Percentiles rank a stretch among this genome's conserved stretches.
phyloP scores from a whole-genome alignment of 2,888 invertebrate species.

The Sphecodes monilicornis region DNA sequence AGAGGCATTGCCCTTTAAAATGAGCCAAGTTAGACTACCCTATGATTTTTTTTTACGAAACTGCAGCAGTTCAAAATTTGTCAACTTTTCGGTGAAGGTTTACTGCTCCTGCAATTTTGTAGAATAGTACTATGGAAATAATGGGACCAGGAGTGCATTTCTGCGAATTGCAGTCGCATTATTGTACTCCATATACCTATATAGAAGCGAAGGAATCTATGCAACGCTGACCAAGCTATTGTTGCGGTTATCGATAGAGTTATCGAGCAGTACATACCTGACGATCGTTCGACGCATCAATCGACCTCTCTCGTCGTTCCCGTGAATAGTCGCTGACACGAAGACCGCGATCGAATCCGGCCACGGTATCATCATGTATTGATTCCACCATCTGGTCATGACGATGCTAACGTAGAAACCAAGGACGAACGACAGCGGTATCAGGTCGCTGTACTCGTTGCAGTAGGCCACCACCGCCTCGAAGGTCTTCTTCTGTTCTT shows the following conservation, averaged over 20 bases:
- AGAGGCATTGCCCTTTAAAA: neutral
- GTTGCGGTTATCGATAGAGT: neutral
- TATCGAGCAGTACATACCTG: constrained; percentile 78
- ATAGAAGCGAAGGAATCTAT: neutral
- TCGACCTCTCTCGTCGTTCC: constrained; percentile 86
- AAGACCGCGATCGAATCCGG: constrained; percentile 87
- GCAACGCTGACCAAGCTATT: neutral
- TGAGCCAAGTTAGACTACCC: neutral
- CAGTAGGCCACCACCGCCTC: constrained; percentile 94
- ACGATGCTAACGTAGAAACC: constrained; percentile 97
- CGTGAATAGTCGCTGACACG: constrained; percentile 86
- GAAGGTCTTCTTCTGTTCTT: constrained; percentile 90
- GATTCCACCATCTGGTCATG: constrained; percentile 94
- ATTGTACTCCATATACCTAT: neutral
- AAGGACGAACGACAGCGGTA: constrained; percentile 96
- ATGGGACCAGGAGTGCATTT: neutral
- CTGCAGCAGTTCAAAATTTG: neutral
- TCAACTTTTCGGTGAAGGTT: neutral
- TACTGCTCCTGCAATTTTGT: neutral
- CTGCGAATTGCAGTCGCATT: neutral
- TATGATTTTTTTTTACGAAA: neutral
- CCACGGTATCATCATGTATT: constrained; percentile 87
- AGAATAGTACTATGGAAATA: neutral
- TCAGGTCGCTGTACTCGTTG: constrained; percentile 93
- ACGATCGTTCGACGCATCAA: constrained; percentile 86